phyloP scores from a whole-genome alignment of 2,888 invertebrate genomes.

The Panzeria rudis region DNA sequence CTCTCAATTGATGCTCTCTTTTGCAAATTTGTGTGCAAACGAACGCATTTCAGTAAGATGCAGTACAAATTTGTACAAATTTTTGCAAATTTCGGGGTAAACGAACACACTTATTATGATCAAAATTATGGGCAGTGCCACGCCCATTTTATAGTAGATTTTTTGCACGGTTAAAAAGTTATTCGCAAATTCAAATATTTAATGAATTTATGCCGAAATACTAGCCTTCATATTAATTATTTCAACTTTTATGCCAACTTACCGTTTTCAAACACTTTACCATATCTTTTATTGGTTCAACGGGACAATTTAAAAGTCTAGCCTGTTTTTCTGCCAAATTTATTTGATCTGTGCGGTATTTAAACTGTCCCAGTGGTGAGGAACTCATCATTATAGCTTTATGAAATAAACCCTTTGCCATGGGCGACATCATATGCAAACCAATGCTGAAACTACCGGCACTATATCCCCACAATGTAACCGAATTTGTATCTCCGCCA shows the following conservation, averaged over 20 bases:
- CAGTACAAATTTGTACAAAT: no score
- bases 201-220: no score
- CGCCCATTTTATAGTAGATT: no score
- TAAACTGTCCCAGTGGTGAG: constrained; percentile 85
- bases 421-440: constrained; percentile 86
- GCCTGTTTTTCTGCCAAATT: constrained; percentile 87
- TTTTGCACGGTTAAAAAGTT: no score
- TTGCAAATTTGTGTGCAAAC: no score
- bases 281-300: constrained; percentile 84
- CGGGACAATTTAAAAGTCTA: constrained; percentile 85
- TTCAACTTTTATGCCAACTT: constrained; percentile 59
- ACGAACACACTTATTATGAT: no score
- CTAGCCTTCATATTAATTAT: no score
- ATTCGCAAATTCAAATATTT: no score
- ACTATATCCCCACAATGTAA: constrained; percentile 87
- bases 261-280: constrained; percentile 86
- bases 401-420: constrained; percentile 88
- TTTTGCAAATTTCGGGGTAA: no score
- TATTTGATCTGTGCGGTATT: constrained; percentile 84
- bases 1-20: no score
- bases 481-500: constrained; percentile 87
- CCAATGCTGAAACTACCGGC: constrained; percentile 84
- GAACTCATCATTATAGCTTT: constrained; percentile 88
- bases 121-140: no score
- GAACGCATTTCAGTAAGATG: no score